A percentile compares a stretch with the other conserved stretches of the same genome.
Evolutionary conservation across 2,888 invertebrate species (phyloP).

Genomic region (Xestoiulus laeticollis): DNA sequence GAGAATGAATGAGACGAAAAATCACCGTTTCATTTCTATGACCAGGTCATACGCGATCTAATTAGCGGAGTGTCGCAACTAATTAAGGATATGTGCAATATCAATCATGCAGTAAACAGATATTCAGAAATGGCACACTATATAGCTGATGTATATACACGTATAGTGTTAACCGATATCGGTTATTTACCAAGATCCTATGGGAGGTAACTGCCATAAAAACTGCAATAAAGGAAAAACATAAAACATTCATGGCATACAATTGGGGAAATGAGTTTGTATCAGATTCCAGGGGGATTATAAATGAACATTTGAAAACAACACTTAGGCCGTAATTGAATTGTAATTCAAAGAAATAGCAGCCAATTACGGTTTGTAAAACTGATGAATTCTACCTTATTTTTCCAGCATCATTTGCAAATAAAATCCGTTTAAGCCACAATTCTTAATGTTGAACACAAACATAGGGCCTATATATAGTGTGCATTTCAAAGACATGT

Average conservation of each 20-base stretch:
- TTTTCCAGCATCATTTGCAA: too few relatives aligned
- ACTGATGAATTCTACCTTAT: too few relatives aligned
- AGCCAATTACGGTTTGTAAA: neutral
- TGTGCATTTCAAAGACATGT: too few relatives aligned
- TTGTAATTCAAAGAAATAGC: neutral
- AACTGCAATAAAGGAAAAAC: constrained; percentile 25
- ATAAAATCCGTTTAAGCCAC: too few relatives aligned
- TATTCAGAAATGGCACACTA: neutral
- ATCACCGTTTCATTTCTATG: neutral
- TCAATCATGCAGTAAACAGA: neutral
- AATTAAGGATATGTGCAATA: neutral
- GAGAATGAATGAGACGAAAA: neutral
- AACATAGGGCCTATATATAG: too few relatives aligned
- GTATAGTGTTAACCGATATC: neutral
- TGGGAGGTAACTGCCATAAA: constrained; percentile 11
- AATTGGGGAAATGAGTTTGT: constrained; percentile 14
- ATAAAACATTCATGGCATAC: constrained; percentile 26
- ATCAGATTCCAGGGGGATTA: neutral
- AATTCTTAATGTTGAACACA: too few relatives aligned
- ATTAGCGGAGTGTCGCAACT: neutral
- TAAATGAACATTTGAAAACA: constrained; percentile 18
- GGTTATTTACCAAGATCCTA: neutral
- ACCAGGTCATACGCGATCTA: neutral
- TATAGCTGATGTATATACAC: too few relatives aligned
- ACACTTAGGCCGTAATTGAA: neutral